A percentile compares a stretch with the other conserved stretches of the same genome.
Evolutionary conservation across 2,888 invertebrate genomes (phyloP).

Genomic region (Polymixis flavicincta): DNA sequence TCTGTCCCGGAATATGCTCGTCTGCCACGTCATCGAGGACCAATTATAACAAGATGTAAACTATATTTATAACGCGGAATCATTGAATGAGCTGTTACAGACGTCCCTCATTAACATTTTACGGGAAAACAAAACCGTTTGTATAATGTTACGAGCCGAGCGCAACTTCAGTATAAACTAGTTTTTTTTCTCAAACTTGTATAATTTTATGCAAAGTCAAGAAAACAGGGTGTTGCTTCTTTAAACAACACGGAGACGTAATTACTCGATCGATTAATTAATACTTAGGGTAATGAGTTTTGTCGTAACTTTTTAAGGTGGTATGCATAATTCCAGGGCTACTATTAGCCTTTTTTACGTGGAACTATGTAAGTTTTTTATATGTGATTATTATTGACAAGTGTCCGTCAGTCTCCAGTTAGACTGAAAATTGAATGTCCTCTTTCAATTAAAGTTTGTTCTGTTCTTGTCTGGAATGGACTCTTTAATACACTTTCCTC

Average conservation of each 20-base stretch:
- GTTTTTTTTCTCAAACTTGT: slow-evolving; percentile 27
- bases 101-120: slow-evolving; percentile 43
- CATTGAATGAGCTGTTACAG: slow-evolving; percentile 55
- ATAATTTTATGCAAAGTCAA: slow-evolving; percentile 51
- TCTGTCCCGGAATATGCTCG: slow-evolving; percentile 16
- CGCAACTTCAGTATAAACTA: slow-evolving; percentile 46
- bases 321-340: slow-evolving; percentile 4
- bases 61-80: slow-evolving; percentile 53
- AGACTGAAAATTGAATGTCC: slow-evolving; percentile 1
- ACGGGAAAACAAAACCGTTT: slow-evolving; percentile 55
- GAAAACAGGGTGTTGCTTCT: slow-evolving; percentile 33
- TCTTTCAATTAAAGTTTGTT: not conserved
- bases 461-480: not conserved
- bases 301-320: slow-evolving; percentile 8
- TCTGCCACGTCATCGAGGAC: slow-evolving; percentile 44
- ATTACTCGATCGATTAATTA: slow-evolving; percentile 43
- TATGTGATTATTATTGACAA: not conserved
- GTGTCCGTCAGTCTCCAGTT: not conserved
- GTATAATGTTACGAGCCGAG: slow-evolving; percentile 43
- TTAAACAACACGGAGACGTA: slow-evolving; percentile 29
- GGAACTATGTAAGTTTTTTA: not conserved
- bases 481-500: not conserved
- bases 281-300: slow-evolving; percentile 33
- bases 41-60: slow-evolving; percentile 48
- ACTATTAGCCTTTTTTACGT: not conserved